Evolutionary conservation across 2,797 vertebrate species (phyloP).

Genomic region (Bucorvus abyssinicus): DNA sequence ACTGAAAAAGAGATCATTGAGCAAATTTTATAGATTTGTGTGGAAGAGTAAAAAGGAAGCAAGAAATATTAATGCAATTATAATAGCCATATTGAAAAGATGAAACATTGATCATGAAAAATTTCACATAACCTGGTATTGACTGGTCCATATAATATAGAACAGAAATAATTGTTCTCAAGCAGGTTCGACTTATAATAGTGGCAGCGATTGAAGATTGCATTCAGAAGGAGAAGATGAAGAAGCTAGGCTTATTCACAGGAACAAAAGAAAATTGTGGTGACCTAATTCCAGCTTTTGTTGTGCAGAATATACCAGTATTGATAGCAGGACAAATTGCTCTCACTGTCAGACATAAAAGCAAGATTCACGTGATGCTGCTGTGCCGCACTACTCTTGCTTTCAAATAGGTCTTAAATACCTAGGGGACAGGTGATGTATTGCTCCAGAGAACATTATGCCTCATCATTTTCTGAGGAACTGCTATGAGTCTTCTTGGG

Average conservation of each 20-base stretch:
- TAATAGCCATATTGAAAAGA: constrained; percentile 58
- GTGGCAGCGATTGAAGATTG: constrained; percentile 30
- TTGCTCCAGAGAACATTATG: not conserved
- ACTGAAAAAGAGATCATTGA: constrained; percentile 40
- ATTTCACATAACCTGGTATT: constrained; percentile 46
- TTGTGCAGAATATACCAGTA: constrained; percentile 64
- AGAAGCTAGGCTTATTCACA: constrained; percentile 42
- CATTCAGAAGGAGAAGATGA: constrained; percentile 57
- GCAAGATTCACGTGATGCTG: constrained; percentile 32
- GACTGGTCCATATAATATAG: constrained; percentile 34
- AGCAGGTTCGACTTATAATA: constrained; percentile 17
- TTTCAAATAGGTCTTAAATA: not conserved
- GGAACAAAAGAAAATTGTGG: constrained; percentile 75
- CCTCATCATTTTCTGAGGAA: not conserved
- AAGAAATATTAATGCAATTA: constrained; percentile 68
- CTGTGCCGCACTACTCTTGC: not conserved
- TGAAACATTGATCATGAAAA: constrained; percentile 68
- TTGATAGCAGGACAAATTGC: constrained; percentile 72
- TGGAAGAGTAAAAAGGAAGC: constrained; percentile 41
- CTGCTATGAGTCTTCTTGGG: not conserved
- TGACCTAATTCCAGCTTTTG: constrained; percentile 75
- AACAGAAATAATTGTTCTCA: constrained; percentile 53
- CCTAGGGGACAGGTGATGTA: not conserved
- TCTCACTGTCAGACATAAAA: constrained; percentile 58
- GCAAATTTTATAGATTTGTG: constrained; percentile 39